Evolutionary conservation across 2,888 invertebrate species (phyloP), one percentile per base, ranked within the genome.

Genomic region (Lasiommata megera): DNA sequence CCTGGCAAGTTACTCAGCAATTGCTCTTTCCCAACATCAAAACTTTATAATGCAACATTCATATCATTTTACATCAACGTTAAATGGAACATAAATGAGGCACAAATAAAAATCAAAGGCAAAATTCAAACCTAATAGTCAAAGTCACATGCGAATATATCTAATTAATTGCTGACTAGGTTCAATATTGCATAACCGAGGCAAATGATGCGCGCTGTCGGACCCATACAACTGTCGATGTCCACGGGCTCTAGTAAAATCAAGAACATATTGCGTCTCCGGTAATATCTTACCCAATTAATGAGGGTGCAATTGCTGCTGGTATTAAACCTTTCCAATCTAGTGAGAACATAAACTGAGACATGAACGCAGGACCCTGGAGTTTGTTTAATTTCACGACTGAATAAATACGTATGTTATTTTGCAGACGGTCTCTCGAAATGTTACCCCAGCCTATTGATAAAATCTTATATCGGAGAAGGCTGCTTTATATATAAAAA

Each of bases 381-480:
- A 83, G 80, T 82, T 83, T 87, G 86, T 87, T 88, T 88, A 84
- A 87, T 89, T 88, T 89, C 87, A 89, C 88, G 88, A 81, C 80
- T 87, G 87, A 85, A 88, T 89, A 87, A 88, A 88, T 87, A 82
- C 85, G 81, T 87, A 88, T 85, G 88, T 82, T 83, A 80, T 83
- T 80, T 79, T 77, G 72, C 68, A 64, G 81, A 73, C 69, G 68
- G 71, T 64, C 64, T 70, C 67, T 63, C 69, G 62, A 64, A 68
- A 64, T 78, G 77, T 40, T 14, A 16, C 9, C 38, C 38, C n/a
- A 11, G 7, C 40, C 16, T 9, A 51, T 51, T 40, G 16, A 40
- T 28, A 48, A n/a, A 34, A 11, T n/a, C 46, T 23, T 23, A 23
- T 23, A 23, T 5, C 23, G 23, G 2, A 23, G 23, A 23, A n/a